Evolutionary conservation across 37 sponge, comb jelly and placozoan genomes (phyloP).

Genomic region (Ephydatia muelleri): DNA sequence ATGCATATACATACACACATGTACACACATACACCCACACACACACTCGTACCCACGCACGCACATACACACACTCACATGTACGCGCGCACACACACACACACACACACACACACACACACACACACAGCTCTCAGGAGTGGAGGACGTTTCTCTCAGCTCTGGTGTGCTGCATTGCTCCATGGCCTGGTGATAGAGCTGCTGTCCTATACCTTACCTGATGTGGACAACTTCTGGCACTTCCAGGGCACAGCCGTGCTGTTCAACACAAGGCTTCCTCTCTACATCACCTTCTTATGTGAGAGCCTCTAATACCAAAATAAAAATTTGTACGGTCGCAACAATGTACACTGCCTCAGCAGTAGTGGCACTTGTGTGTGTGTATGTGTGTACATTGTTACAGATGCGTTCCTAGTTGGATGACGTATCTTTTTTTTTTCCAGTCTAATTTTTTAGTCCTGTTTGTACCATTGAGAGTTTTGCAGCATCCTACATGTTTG

Average conservation of each 20-base stretch:
- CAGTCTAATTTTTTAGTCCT: too few species aligned
- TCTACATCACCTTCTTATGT: conserved; percentile 39
- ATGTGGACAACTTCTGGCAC: conserved; percentile 65
- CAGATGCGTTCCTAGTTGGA: too few species aligned
- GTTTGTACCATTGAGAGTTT: too few species aligned
- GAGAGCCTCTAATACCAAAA: too few species aligned
- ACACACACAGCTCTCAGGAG: conserved; percentile 22
- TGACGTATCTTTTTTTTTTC: too few species aligned
- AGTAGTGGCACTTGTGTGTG: not conserved
- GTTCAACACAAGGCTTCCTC: conserved; percentile 33
- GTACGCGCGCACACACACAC: not conserved
- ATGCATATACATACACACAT: not conserved
- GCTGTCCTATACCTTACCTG: conserved; percentile 35
- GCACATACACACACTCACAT: not conserved
- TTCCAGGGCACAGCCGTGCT: conserved; percentile 24
- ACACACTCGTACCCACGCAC: not conserved
- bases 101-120: not conserved
- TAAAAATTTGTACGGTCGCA: too few species aligned
- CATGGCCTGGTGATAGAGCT: conserved; percentile 45
- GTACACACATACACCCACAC: not conserved
- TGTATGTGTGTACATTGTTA: not conserved
- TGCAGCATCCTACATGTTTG: too few species aligned
- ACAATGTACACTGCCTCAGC: too few species aligned
- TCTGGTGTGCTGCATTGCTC: conserved; percentile 38
- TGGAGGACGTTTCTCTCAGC: conserved; percentile 21